Evolutionary conservation across 2,888 invertebrate genomes (phyloP).

Genomic region (Torymus tubicola): DNA sequence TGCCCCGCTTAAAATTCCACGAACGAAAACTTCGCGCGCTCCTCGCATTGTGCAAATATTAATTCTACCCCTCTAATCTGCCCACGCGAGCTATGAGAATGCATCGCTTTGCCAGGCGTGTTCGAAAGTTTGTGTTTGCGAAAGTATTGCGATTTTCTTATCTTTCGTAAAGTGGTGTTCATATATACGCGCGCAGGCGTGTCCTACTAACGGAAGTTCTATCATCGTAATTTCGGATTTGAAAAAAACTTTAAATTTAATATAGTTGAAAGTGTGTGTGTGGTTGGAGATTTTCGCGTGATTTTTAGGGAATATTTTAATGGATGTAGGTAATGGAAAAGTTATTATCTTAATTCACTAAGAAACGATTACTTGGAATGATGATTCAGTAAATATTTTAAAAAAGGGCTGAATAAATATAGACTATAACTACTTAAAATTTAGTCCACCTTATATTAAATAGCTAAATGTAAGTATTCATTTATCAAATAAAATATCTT

Average conservation of each 20-base stretch:
- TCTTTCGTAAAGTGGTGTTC: constrained; percentile 1
- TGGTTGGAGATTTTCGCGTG: too few species aligned
- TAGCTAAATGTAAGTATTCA: too few species aligned
- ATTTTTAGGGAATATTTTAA: too few species aligned
- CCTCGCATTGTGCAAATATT: constrained; percentile 22
- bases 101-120: neutral
- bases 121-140: neutral
- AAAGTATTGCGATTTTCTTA: constrained; percentile 21
- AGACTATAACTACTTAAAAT: too few species aligned
- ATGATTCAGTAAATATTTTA: too few species aligned
- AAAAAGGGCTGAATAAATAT: too few species aligned
- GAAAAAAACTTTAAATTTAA: neutral
- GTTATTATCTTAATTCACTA: too few species aligned
- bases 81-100: constrained; percentile 4
- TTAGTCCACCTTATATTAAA: too few species aligned
- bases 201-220: constrained; percentile 3
- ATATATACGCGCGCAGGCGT: neutral
- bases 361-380: too few species aligned
- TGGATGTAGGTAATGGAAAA: too few species aligned
- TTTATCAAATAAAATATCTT: too few species aligned
- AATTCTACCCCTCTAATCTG: constrained; percentile 30
- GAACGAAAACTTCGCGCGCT: neutral
- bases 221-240: neutral
- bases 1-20: constrained; percentile 21
- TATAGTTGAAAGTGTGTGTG: too few species aligned